phyloP scores from a whole-genome alignment of 2,113 vertebrate species.

The Baryphthengus martii region DNA sequence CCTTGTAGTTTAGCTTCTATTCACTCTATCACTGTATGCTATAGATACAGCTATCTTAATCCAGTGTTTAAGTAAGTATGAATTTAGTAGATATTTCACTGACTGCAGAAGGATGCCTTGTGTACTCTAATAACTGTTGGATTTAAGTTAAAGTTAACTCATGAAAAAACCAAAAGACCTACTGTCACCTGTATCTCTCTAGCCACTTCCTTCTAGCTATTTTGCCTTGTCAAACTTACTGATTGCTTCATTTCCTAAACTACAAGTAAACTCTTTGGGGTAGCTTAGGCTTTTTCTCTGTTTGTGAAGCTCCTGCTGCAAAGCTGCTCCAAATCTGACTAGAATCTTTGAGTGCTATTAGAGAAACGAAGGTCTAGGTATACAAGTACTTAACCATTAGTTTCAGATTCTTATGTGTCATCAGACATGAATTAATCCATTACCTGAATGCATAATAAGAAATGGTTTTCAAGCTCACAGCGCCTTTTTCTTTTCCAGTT shows the following conservation, averaged over 20 bases:
- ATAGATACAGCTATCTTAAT: neutral
- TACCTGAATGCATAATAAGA: neutral
- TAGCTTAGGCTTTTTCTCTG: neutral
- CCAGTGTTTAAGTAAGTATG: neutral
- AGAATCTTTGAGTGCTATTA: neutral
- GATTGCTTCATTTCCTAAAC: neutral
- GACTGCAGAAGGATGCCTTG: neutral
- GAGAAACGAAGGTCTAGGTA: neutral
- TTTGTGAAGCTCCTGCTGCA: neutral
- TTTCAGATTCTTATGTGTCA: neutral
- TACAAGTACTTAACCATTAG: neutral
- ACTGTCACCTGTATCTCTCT: neutral
- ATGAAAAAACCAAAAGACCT: too few relatives aligned
- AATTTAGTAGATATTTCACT: neutral
- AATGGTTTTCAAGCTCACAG: neutral
- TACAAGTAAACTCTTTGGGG: neutral
- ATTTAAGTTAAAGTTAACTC: neutral
- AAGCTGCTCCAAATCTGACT: neutral
- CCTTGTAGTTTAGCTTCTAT: neutral
- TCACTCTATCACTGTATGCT: neutral
- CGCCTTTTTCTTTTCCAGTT: fast-evolving
- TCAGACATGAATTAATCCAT: neutral
- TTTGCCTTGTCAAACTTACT: neutral
- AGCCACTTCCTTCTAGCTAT: neutral
- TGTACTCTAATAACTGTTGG: neutral